Percentiles rank a stretch among this genome's conserved stretches.
Conservation (phyloP, 2,797 vertebrate genomes). For the Tiaroga cobitis region DNA sequence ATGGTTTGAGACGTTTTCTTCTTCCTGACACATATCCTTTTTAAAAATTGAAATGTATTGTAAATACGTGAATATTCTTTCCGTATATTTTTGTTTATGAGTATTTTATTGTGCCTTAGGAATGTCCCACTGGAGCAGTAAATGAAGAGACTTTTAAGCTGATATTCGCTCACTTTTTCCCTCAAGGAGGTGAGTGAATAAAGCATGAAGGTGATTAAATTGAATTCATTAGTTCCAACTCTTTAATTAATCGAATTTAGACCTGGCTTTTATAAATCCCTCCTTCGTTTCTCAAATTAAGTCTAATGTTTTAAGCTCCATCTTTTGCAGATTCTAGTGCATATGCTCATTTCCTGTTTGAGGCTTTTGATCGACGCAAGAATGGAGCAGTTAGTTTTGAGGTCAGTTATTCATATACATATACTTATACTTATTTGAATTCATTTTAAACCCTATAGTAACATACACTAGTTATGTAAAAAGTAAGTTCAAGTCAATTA, state of each 20-base stretch:
- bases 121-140: slow-evolving; percentile 91
- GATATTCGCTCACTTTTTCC: slow-evolving; percentile 96
- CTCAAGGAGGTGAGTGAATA: slow-evolving; percentile 89
- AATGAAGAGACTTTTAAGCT: slow-evolving; percentile 93
- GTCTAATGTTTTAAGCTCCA: background rate
- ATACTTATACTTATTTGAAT: background rate
- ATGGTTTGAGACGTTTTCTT: background rate
- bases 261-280: background rate
- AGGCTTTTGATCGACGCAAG: slow-evolving; percentile 92
- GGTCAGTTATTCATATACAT: slow-evolving; percentile 74
- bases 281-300: background rate
- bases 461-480: background rate
- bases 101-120: slow-evolving; percentile 72
- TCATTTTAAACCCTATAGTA: background rate
- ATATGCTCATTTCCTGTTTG: slow-evolving; percentile 96
- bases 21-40: background rate
- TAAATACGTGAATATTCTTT: background rate
- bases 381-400: slow-evolving; percentile 93
- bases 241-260: background rate
- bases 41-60: background rate
- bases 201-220: background rate
- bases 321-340: slow-evolving; percentile 87
- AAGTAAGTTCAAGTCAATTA: background rate
- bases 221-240: background rate
- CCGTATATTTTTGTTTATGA: background rate